Evolutionary conservation across 2,888 invertebrate species (phyloP).

Genomic region (Phoenoteleia sp.): DNA sequence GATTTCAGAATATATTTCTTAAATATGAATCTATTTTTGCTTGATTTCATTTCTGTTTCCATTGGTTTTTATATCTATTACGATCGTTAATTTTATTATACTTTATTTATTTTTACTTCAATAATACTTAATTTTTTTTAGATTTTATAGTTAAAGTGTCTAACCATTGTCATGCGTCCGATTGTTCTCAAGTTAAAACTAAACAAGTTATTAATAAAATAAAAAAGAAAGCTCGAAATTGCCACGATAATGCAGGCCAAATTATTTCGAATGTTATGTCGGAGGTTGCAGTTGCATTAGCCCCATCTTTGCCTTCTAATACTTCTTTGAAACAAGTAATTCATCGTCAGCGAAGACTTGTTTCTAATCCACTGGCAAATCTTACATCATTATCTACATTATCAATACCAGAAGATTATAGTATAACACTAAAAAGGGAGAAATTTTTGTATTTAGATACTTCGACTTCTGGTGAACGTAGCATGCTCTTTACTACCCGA

Average conservation of each 20-base stretch:
- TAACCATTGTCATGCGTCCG: not conserved
- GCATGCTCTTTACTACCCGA: not conserved
- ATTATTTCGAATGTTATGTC: not conserved
- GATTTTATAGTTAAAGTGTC: too few species aligned
- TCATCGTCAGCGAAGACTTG: not conserved
- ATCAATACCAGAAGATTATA: not conserved
- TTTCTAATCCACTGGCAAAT: not conserved
- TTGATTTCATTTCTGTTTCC: too few species aligned
- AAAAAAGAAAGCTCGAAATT: not conserved
- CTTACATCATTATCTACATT: not conserved
- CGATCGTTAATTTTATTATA: too few species aligned
- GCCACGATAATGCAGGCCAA: not conserved
- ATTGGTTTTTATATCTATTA: too few species aligned
- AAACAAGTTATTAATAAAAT: conserved; percentile 5
- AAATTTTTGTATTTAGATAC: not conserved
- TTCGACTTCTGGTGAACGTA: not conserved
- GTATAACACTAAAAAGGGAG: not conserved
- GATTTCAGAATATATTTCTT: too few species aligned
- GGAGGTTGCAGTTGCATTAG: not conserved
- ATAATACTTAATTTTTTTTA: too few species aligned
- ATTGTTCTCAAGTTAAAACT: not conserved
- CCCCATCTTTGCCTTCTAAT: not conserved
- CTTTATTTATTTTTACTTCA: too few species aligned
- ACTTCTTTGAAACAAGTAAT: not conserved
- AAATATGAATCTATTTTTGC: too few species aligned